Evolutionary conservation across 1,140 invertebrate genomes (phyloP), one percentile per base, ranked within the genome.

Genomic region (Rhyacophila brunnea): DNA sequence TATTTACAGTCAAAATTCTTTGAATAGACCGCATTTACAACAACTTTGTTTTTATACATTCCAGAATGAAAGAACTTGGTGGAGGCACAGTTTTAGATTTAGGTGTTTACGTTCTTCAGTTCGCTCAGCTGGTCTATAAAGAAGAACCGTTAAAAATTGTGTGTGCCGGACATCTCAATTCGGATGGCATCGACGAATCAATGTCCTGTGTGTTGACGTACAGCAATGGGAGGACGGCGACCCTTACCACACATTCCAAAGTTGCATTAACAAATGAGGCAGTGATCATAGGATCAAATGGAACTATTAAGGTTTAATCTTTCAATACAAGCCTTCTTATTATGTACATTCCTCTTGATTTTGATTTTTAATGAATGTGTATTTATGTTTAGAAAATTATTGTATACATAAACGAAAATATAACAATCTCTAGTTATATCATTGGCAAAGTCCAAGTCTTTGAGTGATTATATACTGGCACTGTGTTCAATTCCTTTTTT

Each of bases 31-130:
- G n/a, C n/a, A n/a, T n/a, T n/a, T n/a, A n/a, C n/a, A n/a, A n/a
- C n/a, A n/a, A n/a, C n/a, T 28, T 28, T 5, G 23, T 28, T 28
- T 34, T 32, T 11, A 48, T 9, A 1, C 10, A 13, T 77, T 82
- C 38, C 68, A 78, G 74, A 57, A 76, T 78, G 73, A 80, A 79
- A 66, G 77, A 80, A 57, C 67, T 90, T 10, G 91, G 90, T 5
- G 92, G 91, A n/a, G 90, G 92, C 2, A 84, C 84, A 0, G 80
- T 90, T 17, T 71, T 94, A 46, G 91, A 93, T 70, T 73, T 94
- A 35, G 92, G 91, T 1, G 77, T 92, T 15, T 95, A 95, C 71
- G 77, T 80, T 36, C 68, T 93, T n/a, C 90, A 94, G 70, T 81
- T 92, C 17, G 81, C 84, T 1, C 82, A 83, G 59, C 80, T 85